Evolutionary conservation across 2,113 vertebrate species (phyloP).

Genomic region (Tupaia chinensis): DNA sequence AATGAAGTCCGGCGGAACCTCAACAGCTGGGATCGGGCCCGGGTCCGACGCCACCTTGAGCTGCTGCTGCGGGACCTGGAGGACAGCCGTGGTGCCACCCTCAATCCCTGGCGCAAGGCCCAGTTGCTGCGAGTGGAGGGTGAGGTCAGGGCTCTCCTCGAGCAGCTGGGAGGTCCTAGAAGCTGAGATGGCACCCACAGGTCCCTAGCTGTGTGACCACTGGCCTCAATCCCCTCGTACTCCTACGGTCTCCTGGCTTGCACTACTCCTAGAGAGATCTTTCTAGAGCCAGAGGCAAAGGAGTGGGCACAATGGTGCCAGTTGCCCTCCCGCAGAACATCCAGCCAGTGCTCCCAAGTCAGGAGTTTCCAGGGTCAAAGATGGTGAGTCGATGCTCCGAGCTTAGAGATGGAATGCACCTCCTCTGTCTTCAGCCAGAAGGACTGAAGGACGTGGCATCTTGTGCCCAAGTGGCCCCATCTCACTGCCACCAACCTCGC

Average conservation of each 20-base stretch:
- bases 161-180: conserved; percentile 79
- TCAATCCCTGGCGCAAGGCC: conserved; percentile 93
- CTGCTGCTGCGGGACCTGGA: conserved; percentile 94
- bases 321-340: not conserved
- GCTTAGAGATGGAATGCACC: not conserved
- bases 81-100: conserved; percentile 92
- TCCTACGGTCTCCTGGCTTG: not conserved
- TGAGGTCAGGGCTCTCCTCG: conserved; percentile 90
- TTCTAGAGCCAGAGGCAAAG: not conserved
- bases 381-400: not conserved
- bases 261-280: not conserved
- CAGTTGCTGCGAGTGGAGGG: conserved; percentile 93
- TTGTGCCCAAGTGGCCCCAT: not conserved
- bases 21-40: conserved; percentile 91
- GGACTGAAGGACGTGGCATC: not conserved
- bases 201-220: not conserved
- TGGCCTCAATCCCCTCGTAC: not conserved
- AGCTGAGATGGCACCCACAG: not conserved
- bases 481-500: not conserved
- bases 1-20: conserved; percentile 91
- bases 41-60: conserved; percentile 91
- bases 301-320: not conserved
- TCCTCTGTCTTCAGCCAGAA: not conserved
- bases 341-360: too few species aligned
- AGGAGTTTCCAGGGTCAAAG: not conserved